phyloP scores from a whole-genome alignment of 92 coral and sea anemone genomes.

The Montipora capitata region DNA sequence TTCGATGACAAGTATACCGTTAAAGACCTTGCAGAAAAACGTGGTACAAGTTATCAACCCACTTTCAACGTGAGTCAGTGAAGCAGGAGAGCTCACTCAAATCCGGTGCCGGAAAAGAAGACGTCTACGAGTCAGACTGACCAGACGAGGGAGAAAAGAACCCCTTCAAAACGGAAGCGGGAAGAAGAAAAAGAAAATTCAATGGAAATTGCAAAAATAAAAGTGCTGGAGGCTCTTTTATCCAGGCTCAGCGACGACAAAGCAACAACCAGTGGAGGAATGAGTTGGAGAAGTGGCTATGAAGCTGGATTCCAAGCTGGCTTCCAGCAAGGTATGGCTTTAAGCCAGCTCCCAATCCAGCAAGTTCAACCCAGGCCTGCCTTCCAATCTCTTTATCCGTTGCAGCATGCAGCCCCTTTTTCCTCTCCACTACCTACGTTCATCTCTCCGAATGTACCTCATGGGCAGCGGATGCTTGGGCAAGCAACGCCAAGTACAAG shows the following conservation, averaged over 20 bases:
- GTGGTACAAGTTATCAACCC: conserved; percentile 24
- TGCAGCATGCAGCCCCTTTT: conserved; percentile 21
- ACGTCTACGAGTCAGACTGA: conserved; percentile 22
- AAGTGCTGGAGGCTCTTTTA: conserved; percentile 26
- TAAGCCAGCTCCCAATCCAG: conserved; percentile 21
- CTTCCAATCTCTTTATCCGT: background rate
- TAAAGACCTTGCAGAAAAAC: conserved; percentile 11
- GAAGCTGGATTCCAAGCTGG: conserved; percentile 42
- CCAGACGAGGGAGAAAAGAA: conserved; percentile 24
- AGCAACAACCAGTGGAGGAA: conserved; percentile 8
- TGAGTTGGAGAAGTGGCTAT: conserved; percentile 42
- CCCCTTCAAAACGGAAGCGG: conserved; percentile 26
- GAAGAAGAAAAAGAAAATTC: conserved; percentile 41
- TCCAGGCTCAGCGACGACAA: conserved; percentile 4
- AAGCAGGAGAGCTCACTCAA: conserved; percentile 16
- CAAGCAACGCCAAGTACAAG: background rate
- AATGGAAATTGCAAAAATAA: conserved; percentile 22
- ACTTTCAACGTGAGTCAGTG: conserved; percentile 18
- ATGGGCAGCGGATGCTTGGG: background rate
- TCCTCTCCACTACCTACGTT: conserved; percentile 4
- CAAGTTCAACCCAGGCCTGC: conserved; percentile 14
- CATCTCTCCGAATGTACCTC: conserved; percentile 6
- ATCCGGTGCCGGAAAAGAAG: conserved; percentile 32
- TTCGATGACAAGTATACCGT: conserved; percentile 22
- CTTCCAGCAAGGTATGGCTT: conserved; percentile 22